Evolutionary conservation across 2,888 invertebrate genomes (phyloP).

Genomic region (Oscheius sp.): DNA sequence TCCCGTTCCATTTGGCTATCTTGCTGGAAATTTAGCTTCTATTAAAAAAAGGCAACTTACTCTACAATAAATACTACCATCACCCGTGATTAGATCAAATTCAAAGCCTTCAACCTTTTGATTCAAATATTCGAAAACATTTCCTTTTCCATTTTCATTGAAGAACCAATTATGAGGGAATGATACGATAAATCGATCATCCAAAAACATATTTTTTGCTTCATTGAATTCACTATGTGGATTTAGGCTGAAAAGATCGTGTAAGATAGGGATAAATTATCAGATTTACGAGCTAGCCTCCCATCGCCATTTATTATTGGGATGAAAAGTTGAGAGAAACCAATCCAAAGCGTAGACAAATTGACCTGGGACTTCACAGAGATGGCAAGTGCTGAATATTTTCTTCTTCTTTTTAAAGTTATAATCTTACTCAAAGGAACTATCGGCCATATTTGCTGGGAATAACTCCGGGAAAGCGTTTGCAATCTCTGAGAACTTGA

Average conservation of each 20-base stretch:
- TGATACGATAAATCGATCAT: conserved; percentile 35
- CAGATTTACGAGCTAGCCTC: conserved; percentile 37
- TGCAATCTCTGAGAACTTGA: too few species aligned
- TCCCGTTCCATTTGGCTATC: conserved; percentile 33
- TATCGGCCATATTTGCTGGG: too few species aligned
- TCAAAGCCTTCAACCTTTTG: background rate
- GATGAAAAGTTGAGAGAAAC: conserved; percentile 10
- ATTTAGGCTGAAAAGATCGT: conserved; percentile 32
- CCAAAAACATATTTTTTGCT: conserved; percentile 35
- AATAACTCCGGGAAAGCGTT: too few species aligned
- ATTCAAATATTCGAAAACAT: conserved; percentile 30
- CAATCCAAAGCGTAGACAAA: conserved; percentile 38
- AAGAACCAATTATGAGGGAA: conserved; percentile 34
- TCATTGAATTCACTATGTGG: conserved; percentile 36
- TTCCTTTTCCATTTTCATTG: conserved; percentile 35
- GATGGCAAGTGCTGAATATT: conserved; percentile 37
- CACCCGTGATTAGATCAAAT: conserved; percentile 47
- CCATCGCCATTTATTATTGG: conserved; percentile 36
- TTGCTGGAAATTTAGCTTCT: background rate
- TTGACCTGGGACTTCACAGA: conserved; percentile 48
- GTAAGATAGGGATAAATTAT: background rate
- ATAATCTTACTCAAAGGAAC: too few species aligned
- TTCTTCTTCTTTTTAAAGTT: too few species aligned
- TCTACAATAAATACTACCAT: conserved; percentile 39
- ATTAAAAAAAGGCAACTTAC: conserved; percentile 4